A percentile compares a stretch with the other conserved stretches of the same genome.
phyloP scores from a whole-genome alignment of 2,888 invertebrate genomes.

The Lydus trimaculatus region DNA sequence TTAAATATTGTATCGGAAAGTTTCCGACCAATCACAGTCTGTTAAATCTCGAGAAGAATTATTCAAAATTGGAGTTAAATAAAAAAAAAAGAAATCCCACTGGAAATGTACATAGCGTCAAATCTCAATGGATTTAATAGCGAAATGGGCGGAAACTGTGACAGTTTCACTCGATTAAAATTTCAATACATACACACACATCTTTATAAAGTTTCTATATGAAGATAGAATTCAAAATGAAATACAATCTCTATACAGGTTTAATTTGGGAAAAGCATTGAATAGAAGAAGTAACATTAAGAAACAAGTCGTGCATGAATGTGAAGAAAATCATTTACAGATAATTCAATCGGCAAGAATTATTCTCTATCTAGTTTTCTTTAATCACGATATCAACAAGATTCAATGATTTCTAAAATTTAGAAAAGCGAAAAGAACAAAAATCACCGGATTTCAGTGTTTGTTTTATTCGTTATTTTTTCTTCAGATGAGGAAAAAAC shows the following conservation, averaged over 20 bases:
- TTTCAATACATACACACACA: no score
- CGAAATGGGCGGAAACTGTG: not conserved
- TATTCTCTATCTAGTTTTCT: conserved; percentile 42
- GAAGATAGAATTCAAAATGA: not conserved
- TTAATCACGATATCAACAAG: not conserved
- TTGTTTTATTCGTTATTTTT: not conserved
- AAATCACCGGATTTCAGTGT: conserved; percentile 31
- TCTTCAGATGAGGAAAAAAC: not conserved
- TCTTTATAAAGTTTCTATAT: not conserved
- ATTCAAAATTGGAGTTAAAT: no score
- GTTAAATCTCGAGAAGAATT: no score
- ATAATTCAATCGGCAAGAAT: conserved; percentile 49
- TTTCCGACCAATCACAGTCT: no score
- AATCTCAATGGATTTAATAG: not conserved
- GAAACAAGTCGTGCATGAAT: conserved; percentile 46
- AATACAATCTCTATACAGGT: not conserved
- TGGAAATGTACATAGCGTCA: not conserved
- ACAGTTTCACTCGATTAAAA: not conserved
- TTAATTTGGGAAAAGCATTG: not conserved
- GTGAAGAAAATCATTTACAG: conserved; percentile 46
- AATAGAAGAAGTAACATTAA: conserved; percentile 39
- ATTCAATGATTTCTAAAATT: not conserved
- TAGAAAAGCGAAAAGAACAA: not conserved
- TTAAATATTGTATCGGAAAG: no score
- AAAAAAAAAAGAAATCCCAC: not conserved